Evolutionary conservation across 2,797 vertebrate genomes (phyloP).

Genomic region (Jordanella pulchra): DNA sequence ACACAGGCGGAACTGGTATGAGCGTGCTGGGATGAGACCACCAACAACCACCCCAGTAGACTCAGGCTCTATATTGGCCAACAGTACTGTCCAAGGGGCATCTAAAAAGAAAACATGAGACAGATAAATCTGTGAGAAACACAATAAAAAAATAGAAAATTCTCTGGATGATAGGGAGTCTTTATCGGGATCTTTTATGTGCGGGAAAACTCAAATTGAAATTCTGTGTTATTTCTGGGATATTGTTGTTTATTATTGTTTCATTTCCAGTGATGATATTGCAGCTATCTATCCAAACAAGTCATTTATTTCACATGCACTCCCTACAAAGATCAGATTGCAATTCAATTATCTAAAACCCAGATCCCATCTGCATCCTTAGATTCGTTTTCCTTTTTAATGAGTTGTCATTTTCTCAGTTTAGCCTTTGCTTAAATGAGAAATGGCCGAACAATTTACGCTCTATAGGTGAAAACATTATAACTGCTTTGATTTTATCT

Average conservation of each 20-base stretch:
- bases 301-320: slow-evolving; percentile 55
- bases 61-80: slow-evolving; percentile 91
- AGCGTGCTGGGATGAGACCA: slow-evolving; percentile 91
- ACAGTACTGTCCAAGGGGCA: slow-evolving; percentile 91
- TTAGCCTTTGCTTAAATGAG: slow-evolving; percentile 40
- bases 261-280: slow-evolving; percentile 52
- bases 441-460: slow-evolving; percentile 49
- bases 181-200: slow-evolving; percentile 7
- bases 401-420: slow-evolving; percentile 64
- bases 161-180: slow-evolving; percentile 20
- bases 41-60: slow-evolving; percentile 82
- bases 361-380: slow-evolving; percentile 63
- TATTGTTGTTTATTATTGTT: slow-evolving; percentile 41
- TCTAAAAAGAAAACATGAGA: slow-evolving; percentile 72
- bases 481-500: slow-evolving; percentile 55
- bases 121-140: slow-evolving; percentile 24
- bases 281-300: slow-evolving; percentile 54
- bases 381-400: slow-evolving; percentile 68
- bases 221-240: slow-evolving; percentile 36
- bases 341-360: slow-evolving; percentile 69
- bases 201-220: slow-evolving; percentile 24
- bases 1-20: slow-evolving; percentile 96
- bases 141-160: slow-evolving; percentile 19
- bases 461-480: slow-evolving; percentile 41
- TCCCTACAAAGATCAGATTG: slow-evolving; percentile 61